Conservation (phyloP, 2,113 vertebrate species). For the Nycticryphes semicollaris region DNA sequence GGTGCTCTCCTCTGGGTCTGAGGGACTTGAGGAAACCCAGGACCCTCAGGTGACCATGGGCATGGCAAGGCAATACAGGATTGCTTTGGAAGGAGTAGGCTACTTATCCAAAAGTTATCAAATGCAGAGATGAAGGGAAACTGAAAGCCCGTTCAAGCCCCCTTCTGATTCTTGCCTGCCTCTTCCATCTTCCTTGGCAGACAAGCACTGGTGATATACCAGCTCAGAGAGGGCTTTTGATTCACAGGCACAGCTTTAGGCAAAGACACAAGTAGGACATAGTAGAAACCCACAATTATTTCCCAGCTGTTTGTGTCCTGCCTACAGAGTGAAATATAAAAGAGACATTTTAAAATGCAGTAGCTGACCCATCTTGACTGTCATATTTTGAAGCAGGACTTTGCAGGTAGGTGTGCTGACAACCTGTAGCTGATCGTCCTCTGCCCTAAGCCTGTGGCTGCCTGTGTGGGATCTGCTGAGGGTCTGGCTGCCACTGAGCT, state of each 20-base stretch:
- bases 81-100: background rate
- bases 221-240: background rate
- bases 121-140: background rate
- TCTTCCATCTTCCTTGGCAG: background rate
- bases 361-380: background rate
- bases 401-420: rapidly evolving
- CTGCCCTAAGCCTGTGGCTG: background rate
- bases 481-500: background rate
- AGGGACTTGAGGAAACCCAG: background rate
- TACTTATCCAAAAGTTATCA: background rate
- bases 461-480: background rate
- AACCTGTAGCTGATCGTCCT: background rate
- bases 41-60: rapidly evolving
- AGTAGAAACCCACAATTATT: background rate
- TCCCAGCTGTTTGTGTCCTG: background rate
- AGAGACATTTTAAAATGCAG: background rate
- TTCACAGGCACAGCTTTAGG: background rate
- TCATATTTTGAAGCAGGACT: background rate
- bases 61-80: background rate
- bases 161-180: background rate
- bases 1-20: background rate
- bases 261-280: background rate
- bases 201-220: no score
- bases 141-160: background rate
- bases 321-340: background rate